phyloP scores from a whole-genome alignment of 2,888 invertebrate species.

The Herminia tarsipennalis region DNA sequence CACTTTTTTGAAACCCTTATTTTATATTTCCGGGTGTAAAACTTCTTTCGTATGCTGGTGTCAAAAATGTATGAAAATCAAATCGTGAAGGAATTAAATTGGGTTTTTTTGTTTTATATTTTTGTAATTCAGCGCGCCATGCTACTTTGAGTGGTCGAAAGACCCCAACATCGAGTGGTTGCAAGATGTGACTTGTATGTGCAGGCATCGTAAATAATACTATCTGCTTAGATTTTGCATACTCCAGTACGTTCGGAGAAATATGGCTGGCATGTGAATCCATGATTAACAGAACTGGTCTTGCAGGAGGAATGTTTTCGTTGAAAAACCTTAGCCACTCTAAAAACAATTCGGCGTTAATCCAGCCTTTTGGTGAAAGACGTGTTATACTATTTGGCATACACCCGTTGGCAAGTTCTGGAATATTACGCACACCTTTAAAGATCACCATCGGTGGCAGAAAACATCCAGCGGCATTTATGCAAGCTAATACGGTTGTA shows the following conservation, averaged over 20 bases:
- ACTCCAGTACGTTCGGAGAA: conserved; percentile 21
- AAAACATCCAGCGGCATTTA: conserved; percentile 21
- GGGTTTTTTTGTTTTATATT: conserved; percentile 16
- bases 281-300: conserved; percentile 33
- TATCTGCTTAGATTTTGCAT: conserved; percentile 22
- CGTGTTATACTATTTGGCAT: conserved; percentile 36
- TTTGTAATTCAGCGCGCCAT: conserved; percentile 20
- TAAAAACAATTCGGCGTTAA: conserved; percentile 35
- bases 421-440: conserved; percentile 26
- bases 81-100: conserved; percentile 19
- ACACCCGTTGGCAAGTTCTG: conserved; percentile 25
- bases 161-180: conserved; percentile 29
- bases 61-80: conserved; percentile 29
- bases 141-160: conserved; percentile 22
- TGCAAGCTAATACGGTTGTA: conserved; percentile 27
- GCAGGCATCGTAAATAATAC: conserved; percentile 36
- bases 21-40: conserved; percentile 20
- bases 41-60: conserved; percentile 21
- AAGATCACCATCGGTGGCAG: conserved; percentile 29
- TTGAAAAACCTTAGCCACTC: conserved; percentile 36
- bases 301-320: conserved; percentile 28
- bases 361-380: conserved; percentile 39
- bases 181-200: conserved; percentile 28
- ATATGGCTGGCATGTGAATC: conserved; percentile 38
- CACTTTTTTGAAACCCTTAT: conserved; percentile 16